Base-by-base conservation (phyloP, 1,140 invertebrate species). In the Drosophila paulistorum region DNA sequence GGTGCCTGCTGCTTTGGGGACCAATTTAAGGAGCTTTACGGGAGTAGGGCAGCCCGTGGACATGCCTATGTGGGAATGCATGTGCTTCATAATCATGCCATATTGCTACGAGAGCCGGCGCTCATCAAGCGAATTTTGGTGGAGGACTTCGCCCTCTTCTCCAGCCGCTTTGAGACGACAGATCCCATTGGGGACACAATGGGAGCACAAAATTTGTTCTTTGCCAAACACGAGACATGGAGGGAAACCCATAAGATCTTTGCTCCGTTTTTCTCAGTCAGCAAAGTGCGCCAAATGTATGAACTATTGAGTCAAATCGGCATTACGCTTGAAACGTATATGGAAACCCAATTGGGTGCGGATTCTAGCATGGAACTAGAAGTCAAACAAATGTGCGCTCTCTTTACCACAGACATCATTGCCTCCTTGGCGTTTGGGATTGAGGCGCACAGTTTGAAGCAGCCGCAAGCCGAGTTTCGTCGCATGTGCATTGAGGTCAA, bases 361-460 rank as follows among this genome's bases (percentile, higher is more conserved):
- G 33, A 54, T 7, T 20, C 54, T 4, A 17, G 39, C 10, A 51
- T 79, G 61, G 79, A 85, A 35, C 37, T 85, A 33, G 90, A 91
- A 51, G 74, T 91, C 0, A 91, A 91, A 30, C 65, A 90, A 20
- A 20, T 91, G 26, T 90, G 85, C 20, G 85, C 85, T 0, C 71
- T 90, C 0, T 91, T 87, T 17, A 91, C 85, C n/a, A 94, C 94
- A n/a, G 94, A 95, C 81, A 93, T 94, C 1, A 94, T 95, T 61
- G 93, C 94, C 3, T 93, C 92, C 6, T 92, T 93, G 71, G 94
- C 93, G 10, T 95, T 94, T 74, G 94, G 94, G 23, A 91, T 94
- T 68, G 92, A 94, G 69, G 93, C 93, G 6, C 93, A 94, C 37
- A 93, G 93, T 1, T 72, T 94, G 23, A 92, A 91, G 17, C 89